phyloP scores from a whole-genome alignment of 1,140 invertebrate species.

The Drosophila elegans region DNA sequence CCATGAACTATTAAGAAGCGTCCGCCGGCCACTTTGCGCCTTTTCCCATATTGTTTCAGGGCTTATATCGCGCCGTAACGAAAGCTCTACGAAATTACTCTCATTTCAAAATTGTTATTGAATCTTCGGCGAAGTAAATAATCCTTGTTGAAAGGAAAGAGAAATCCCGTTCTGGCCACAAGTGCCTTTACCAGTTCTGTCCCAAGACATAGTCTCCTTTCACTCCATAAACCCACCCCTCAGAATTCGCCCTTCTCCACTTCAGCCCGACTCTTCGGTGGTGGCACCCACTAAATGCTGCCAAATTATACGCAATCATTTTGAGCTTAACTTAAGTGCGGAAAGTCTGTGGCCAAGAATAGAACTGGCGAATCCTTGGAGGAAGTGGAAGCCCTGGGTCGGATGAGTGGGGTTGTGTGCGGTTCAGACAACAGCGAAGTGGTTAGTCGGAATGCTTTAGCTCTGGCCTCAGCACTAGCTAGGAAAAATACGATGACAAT shows the following conservation, averaged over 20 bases:
- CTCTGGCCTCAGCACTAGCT: slow-evolving; percentile 1
- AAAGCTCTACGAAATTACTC: slow-evolving; percentile 64
- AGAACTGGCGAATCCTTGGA: slow-evolving; percentile 3
- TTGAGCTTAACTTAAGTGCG: slow-evolving; percentile 67
- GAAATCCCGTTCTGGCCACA: slow-evolving; percentile 51
- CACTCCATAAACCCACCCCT: no score
- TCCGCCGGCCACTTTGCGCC: slow-evolving; percentile 29
- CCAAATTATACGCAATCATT: slow-evolving; percentile 77
- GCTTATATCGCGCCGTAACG: slow-evolving; percentile 52
- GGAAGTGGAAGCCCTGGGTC: neutral
- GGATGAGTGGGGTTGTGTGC: neutral
- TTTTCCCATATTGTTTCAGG: slow-evolving; percentile 57
- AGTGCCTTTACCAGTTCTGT: slow-evolving; percentile 12
- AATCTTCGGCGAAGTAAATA: slow-evolving; percentile 77
- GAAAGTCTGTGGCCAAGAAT: slow-evolving; percentile 39
- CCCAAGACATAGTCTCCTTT: slow-evolving; percentile 6
- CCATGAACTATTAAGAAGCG: neutral
- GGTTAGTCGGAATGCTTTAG: slow-evolving; percentile 42
- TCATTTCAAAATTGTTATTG: slow-evolving; percentile 82
- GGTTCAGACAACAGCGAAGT: slow-evolving; percentile 50
- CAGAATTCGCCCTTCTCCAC: no score
- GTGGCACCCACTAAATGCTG: slow-evolving; percentile 55
- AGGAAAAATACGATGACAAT: slow-evolving; percentile 58
- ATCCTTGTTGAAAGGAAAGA: slow-evolving; percentile 74
- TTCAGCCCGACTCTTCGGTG: neutral